A percentile compares a stretch with the other conserved stretches of the same genome.
These are phyloP conservation scores for Gonioctena quinquepunctata DNA, from an alignment of 1,140 invertebrate species.

Conservation along the genomic window DNA sequence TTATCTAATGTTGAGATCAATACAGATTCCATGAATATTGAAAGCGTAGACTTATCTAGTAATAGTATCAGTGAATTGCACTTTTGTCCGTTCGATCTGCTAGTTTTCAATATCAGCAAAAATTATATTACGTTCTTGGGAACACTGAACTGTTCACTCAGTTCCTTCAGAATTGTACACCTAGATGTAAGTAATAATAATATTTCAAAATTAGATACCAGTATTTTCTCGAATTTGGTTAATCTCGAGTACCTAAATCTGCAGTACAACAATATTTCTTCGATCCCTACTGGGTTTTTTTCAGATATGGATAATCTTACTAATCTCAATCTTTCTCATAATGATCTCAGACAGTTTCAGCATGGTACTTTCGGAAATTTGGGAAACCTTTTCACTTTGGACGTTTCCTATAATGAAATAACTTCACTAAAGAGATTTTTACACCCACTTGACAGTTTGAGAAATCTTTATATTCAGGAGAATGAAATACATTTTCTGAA, in stretches of 20 bases:
- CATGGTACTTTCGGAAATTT: slow-evolving; percentile 4
- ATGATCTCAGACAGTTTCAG: not conserved
- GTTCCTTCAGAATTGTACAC: not conserved
- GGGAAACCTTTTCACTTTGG: not conserved
- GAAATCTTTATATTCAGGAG: not conserved
- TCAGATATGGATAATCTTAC: not conserved
- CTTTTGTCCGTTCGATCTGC: not conserved
- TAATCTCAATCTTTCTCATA: not conserved
- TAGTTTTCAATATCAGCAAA: not conserved
- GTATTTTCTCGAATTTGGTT: not conserved
- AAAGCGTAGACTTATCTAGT: not conserved
- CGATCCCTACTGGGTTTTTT: not conserved
- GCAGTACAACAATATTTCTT: slow-evolving; percentile 6
- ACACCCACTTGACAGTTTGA: not conserved
- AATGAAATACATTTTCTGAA: not conserved
- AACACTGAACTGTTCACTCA: not conserved
- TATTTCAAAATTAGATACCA: not conserved
- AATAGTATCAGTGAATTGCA: not conserved
- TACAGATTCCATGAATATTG: not conserved
- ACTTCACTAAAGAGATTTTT: not conserved
- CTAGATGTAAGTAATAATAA: not conserved
- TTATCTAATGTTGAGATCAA: not conserved
- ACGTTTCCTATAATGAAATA: not conserved
- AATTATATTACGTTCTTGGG: not conserved
- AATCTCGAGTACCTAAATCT: not conserved